These are phyloP conservation scores for Eulemur albifrons DNA, from an alignment of 2,797 vertebrate species.

Conservation along the genomic window DNA sequence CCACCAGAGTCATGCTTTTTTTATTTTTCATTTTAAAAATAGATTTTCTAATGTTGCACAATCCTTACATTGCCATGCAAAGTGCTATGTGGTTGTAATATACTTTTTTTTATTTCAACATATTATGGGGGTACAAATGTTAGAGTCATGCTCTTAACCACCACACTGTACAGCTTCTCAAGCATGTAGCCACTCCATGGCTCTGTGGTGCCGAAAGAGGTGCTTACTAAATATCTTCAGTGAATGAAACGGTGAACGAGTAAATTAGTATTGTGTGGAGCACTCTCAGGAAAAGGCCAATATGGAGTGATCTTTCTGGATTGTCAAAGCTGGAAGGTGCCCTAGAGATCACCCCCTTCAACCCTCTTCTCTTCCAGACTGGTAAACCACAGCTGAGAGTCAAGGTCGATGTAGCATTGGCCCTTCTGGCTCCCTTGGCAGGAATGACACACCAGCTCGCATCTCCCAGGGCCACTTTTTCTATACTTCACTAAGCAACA, in stretches of 20 bases:
- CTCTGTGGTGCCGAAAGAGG: neutral
- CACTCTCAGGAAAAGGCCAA: neutral
- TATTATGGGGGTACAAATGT: too few species aligned
- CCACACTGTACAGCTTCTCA: neutral
- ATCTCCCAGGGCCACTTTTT: neutral
- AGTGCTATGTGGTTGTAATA: too few species aligned
- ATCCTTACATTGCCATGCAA: too few species aligned
- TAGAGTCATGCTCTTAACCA: neutral
- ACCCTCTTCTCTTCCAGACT: neutral
- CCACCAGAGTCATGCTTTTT: neutral
- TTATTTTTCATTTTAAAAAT: too few species aligned
- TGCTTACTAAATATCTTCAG: neutral
- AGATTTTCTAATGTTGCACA: too few species aligned
- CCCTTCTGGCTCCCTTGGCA: neutral
- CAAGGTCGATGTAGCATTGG: neutral
- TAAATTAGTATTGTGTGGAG: neutral
- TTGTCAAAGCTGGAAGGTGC: neutral
- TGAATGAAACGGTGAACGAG: neutral
- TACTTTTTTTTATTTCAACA: too few species aligned
- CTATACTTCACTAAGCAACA: neutral
- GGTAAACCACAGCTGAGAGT: neutral
- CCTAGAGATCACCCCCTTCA: neutral
- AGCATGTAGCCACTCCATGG: too few species aligned
- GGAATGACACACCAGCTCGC: accelerated
- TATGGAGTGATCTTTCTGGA: neutral